These are phyloP conservation scores for Calliopsis andreniformis DNA, from an alignment of 1,140 invertebrate species.

Conservation along the genomic window DNA sequence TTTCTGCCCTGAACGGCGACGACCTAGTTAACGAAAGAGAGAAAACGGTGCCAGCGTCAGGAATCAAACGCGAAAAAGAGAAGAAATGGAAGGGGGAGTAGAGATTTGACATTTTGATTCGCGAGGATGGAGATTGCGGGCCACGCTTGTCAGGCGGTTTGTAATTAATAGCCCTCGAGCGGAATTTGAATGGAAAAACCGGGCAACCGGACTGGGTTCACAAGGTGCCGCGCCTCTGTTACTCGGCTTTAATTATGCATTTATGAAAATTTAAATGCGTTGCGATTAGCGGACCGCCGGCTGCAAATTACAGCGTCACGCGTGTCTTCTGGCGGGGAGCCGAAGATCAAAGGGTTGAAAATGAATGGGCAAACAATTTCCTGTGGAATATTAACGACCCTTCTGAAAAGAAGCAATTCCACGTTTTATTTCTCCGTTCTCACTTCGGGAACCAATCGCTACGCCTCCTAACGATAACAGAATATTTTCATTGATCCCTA, in stretches of 20 bases:
- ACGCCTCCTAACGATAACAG: no score
- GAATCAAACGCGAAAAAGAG: background rate
- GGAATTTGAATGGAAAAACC: conserved; percentile 18
- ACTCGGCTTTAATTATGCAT: conserved; percentile 3
- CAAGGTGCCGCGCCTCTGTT: background rate
- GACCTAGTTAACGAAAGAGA: conserved; percentile 30
- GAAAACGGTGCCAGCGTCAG: conserved; percentile 12
- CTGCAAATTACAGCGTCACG: conserved; percentile 1
- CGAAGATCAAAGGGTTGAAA: conserved; percentile 16
- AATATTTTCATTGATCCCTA: background rate
- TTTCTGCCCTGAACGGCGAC: background rate
- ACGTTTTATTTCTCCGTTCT: background rate
- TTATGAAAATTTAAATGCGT: conserved; percentile 18
- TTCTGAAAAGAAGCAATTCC: background rate
- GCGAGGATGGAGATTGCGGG: background rate
- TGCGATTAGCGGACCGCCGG: conserved; percentile 15
- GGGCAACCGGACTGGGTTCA: background rate
- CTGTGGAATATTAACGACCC: conserved; percentile 3
- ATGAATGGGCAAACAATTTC: background rate
- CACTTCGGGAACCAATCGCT: background rate
- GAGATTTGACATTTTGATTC: background rate
- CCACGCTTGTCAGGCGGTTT: background rate
- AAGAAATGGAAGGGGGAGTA: background rate
- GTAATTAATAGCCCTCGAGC: conserved; percentile 27
- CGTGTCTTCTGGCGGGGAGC: background rate